Evolutionary conservation across 1,140 invertebrate genomes (phyloP), one percentile per base, ranked within the genome.

Genomic region (Drosophila pruinosa): DNA sequence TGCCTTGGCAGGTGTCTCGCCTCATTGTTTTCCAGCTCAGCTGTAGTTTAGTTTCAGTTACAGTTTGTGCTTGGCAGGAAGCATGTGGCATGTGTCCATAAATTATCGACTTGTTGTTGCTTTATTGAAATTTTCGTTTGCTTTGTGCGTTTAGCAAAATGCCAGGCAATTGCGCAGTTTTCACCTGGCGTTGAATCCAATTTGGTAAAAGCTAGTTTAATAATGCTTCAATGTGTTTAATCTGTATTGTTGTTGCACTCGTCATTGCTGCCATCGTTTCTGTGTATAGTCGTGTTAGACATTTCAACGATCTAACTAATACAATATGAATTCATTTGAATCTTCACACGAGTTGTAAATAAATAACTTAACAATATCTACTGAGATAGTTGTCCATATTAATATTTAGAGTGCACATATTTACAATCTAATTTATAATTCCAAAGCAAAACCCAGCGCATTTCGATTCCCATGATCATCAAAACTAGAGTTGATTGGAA

Each of bases 1-100:
- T 53, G 64, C 24, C 24, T 57, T 67, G 64, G 81, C 81, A 88
- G 82, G 81, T 86, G 81, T 88, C 88, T 77, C 43, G 52, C 54
- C 64, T 68, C 67, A 75, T 78, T 83, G 65, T 78, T 7, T 12
- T 8, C n/a, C 38, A 57, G 39, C 26, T n/a, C n/a, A n/a, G n/a
- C n/a, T 41, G 15, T 15, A 7, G 31, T 2, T 3, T 6, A 34
- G 31, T 34, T 34, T 17, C 34, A 21, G 47, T 47, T 47, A 17
- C 17, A 14, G 53, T 34, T 39, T 21, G 21, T n/a, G 24, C 45
- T 43, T 26, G 64, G 78, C 82, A 85, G 81, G 82, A 85, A 85
- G 81, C 70, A 58, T 81, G 71, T 63, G 68, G 52, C 77, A 70
- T 86, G 73, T 63, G 61, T 80, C 75, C 73, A 77, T 86, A 74